A percentile compares a stretch with the other conserved stretches of the same genome.
phyloP scores from a whole-genome alignment of 2,113 vertebrate species.

The Microtus oregoni region DNA sequence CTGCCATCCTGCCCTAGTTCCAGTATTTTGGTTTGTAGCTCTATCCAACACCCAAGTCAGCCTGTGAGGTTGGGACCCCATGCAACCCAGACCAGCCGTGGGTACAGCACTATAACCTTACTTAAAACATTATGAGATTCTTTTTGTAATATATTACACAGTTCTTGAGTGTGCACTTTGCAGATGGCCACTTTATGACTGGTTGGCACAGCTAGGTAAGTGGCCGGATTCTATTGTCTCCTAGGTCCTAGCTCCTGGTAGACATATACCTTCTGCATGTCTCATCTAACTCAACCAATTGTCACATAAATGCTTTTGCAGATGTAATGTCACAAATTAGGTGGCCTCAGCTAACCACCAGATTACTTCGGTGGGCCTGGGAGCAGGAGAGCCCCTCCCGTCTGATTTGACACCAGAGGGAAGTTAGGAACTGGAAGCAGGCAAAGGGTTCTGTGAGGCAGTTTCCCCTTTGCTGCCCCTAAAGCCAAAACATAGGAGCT shows the following conservation, averaged over 20 bases:
- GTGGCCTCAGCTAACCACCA: neutral
- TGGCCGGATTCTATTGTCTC: too few species aligned
- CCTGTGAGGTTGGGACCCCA: neutral
- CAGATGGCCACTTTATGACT: neutral
- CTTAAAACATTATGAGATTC: neutral
- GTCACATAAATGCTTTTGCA: neutral
- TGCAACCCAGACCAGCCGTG: neutral
- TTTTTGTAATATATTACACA: neutral
- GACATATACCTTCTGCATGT: neutral
- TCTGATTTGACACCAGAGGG: neutral
- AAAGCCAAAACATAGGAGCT: neutral
- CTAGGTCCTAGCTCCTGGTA: neutral
- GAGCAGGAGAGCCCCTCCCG: neutral
- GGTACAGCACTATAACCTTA: too few species aligned
- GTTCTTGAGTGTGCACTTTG: neutral
- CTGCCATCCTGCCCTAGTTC: fast-evolving
- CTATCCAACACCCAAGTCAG: neutral
- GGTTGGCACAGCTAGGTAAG: too few species aligned
- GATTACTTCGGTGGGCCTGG: neutral
- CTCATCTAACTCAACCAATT: neutral
- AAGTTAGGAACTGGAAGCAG: neutral
- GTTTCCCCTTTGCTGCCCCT: neutral
- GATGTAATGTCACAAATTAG: neutral
- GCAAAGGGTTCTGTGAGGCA: neutral
- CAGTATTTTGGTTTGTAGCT: neutral